A percentile compares a stretch with the other conserved stretches of the same genome.
Evolutionary conservation across 2,888 invertebrate genomes (phyloP).

Genomic region (Lapara coniferarum): DNA sequence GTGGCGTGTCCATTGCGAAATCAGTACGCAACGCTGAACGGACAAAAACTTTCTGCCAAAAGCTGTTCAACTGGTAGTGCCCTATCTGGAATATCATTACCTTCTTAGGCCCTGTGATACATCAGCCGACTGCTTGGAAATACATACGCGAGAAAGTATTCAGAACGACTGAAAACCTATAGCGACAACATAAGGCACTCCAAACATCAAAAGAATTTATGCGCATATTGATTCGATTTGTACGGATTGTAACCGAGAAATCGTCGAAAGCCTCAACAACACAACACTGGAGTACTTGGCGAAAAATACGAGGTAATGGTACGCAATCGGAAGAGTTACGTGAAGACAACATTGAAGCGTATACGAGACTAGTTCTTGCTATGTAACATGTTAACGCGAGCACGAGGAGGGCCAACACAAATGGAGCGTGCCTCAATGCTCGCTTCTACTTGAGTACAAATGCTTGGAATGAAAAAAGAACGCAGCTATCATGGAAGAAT

Average conservation of each 20-base stretch:
- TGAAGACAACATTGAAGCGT: conserved; percentile 35
- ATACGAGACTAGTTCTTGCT: conserved; percentile 31
- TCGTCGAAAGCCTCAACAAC: not conserved
- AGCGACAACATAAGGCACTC: conserved; percentile 7
- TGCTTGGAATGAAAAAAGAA: conserved; percentile 66
- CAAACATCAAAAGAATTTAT: conserved; percentile 14
- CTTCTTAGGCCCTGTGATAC: conserved; percentile 59
- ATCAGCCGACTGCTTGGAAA: conserved; percentile 50
- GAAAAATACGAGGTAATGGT: conserved; percentile 4
- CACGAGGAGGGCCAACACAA: conserved; percentile 60
- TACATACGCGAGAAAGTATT: conserved; percentile 48
- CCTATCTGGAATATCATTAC: conserved; percentile 72
- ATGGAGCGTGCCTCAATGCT: conserved; percentile 71
- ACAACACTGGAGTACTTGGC: not conserved
- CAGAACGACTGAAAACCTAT: conserved; percentile 52
- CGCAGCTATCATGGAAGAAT: conserved; percentile 67
- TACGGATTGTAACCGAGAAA: conserved; percentile 14
- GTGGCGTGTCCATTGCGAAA: conserved; percentile 57
- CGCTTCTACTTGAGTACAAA: conserved; percentile 62
- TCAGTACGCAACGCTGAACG: conserved; percentile 51
- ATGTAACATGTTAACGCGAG: conserved; percentile 49
- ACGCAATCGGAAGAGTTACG: conserved; percentile 6
- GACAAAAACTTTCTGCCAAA: conserved; percentile 75
- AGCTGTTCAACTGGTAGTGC: conserved; percentile 71
- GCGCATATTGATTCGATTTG: conserved; percentile 29